These are phyloP conservation scores for Pediacus dermestoides DNA, from an alignment of 2,888 invertebrate species.

Conservation along the genomic window DNA sequence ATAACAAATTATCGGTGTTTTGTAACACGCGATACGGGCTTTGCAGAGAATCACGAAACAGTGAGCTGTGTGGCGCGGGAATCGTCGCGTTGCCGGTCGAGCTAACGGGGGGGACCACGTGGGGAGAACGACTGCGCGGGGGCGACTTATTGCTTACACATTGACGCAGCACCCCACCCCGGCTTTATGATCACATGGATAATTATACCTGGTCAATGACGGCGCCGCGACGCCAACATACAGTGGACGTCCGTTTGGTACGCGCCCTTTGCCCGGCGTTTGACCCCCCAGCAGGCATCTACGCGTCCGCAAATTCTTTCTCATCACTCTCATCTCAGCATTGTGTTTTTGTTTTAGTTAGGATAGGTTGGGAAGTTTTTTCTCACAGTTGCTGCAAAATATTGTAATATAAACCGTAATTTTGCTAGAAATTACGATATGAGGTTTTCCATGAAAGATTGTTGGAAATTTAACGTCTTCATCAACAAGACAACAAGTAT, in stretches of 20 bases:
- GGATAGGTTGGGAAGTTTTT: too few relatives aligned
- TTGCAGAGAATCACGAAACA: slow-evolving; percentile 36
- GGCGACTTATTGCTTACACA: slow-evolving; percentile 9
- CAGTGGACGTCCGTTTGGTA: slow-evolving; percentile 3
- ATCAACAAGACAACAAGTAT: too few relatives aligned
- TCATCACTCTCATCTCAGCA: too few relatives aligned
- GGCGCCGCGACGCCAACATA: slow-evolving; percentile 27
- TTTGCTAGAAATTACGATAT: too few relatives aligned
- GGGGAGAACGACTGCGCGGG: slow-evolving; percentile 37
- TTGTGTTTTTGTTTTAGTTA: too few relatives aligned
- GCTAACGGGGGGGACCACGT: slow-evolving; percentile 38
- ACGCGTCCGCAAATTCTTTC: too few relatives aligned
- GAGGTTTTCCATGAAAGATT: too few relatives aligned
- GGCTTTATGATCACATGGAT: slow-evolving; percentile 33
- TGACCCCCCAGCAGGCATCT: slow-evolving; percentile 12
- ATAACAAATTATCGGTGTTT: slow-evolving; percentile 16
- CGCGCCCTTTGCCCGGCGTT: slow-evolving; percentile 17
- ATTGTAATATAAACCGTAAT: too few relatives aligned
- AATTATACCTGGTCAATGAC: slow-evolving; percentile 40
- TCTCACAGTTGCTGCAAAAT: too few relatives aligned
- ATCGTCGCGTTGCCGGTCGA: slow-evolving; percentile 29
- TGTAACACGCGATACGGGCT: slow-evolving; percentile 22
- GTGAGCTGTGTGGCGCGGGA: slow-evolving; percentile 35
- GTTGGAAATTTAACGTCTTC: too few relatives aligned
- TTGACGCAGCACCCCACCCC: slow-evolving; percentile 28